Evolutionary conservation across 2,888 invertebrate species (phyloP), one percentile per base, ranked within the genome.

Genomic region (Lasioglossum pauxillum): DNA sequence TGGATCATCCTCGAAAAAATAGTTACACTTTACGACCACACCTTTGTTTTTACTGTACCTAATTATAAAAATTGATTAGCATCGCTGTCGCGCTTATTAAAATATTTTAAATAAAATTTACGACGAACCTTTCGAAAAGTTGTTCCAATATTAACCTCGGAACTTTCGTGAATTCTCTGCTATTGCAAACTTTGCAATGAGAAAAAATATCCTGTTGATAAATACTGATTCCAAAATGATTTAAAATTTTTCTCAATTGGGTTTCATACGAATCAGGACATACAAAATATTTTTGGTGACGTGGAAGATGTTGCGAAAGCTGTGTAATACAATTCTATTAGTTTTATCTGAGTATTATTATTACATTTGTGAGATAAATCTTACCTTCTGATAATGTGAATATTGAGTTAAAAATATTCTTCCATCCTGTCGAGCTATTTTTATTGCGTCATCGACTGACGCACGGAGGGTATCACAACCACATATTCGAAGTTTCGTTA

Each of bases 231-330:
- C 97, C 97, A 93, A 97, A 98, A 93, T 96, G 96, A 76, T 95
- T 95, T 57, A 98, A 94, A 76, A 98, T 96, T 94, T 97, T 97
- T 82, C 96, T 95, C 49, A 98, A 94, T 93, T 98, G 98, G 75
- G 97, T 96, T 80, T 96, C 96, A 16, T 96, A 92, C 82, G 95
- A 95, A 53, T 96, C 96, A 79, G 96, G 95, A 19, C 95, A 93
- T 71, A 98, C 96, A 94, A 96, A 96, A 92, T 97, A 96, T 92
- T 96, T 97, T 91, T 96, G 96, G 38, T 95, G 95, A 57, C 96
- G 96, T 23, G 80, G 74, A 78, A 97, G 96, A 89, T 95, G 96
- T 60, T 92, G 90, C n/a, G 88, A 85, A 73, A 94, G 91, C 95
- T 95, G 75, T 12, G 92, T 19, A 78, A 80, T n/a, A 19, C 31